Base-by-base conservation (phyloP, 2,113 vertebrate species). In the Xenus cinereus region DNA sequence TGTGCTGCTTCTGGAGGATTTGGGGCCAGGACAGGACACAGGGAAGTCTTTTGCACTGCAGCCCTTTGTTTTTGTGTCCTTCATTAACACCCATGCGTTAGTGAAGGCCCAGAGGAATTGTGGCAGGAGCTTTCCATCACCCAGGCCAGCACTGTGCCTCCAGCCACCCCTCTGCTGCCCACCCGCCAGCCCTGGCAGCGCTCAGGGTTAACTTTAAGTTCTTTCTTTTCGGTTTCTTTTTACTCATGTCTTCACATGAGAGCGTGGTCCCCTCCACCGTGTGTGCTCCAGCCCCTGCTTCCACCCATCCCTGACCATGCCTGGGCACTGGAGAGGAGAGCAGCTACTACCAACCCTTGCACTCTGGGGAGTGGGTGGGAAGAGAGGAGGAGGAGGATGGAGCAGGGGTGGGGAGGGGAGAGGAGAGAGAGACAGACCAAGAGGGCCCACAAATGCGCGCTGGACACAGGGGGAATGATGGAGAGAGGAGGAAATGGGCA, bases 401-500 rank as follows among this genome's bases (percentile, higher is more conserved):
- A 90, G 84, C 3, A 6, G 60, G 62, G 60, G 62, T 24, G 21
- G 30, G 39, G 33, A 30, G 37, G 43, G 50, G 37, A 90, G 50
- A 90, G 50, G 51, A 62, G 35, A 21, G 20, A 35, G 41, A 59
- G 33, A 39, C 23, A 54, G 80, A 87, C 28, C 33, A 24, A 18
- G 94, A 84, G 28, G 28, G 43, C 33, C 39, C 30, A 30, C 28
- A 53, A 51, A 53, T 12, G 15, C 4, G 2, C 0, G 0, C 26
- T 39, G 74, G 84, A 54, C 6, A 1, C 46, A 10, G 28, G 33
- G 87, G 56, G 77, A 69, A 43, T 67, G 73, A 92, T 75, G 63
- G 80, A 78, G 73, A 35, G 75, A 67, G 87, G 54, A 84, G 79
- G 80, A 93, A 57, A 96, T 46, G 72, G 93, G 66, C 66, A 74